Base-by-base conservation (phyloP, 2,888 invertebrate genomes). In the Apotomis capreana region DNA sequence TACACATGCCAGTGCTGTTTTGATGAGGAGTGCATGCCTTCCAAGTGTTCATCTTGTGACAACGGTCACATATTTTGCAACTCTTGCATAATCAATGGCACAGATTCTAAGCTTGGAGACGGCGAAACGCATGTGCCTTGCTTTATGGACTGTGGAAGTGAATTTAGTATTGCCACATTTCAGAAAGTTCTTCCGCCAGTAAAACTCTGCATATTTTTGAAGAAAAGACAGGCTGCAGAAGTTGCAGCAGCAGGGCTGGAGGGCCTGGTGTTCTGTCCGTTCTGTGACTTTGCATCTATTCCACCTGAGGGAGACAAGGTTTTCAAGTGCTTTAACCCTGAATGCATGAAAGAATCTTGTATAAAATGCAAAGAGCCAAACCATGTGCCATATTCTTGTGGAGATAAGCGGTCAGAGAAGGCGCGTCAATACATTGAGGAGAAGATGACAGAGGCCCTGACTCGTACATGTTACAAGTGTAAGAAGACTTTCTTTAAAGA, bases 341-440 rank as follows among this genome's bases (percentile, higher is more conserved):
- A 59, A 12, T 59, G 59, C 59, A 59, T 59, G 59, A 59, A 59
- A 26, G 59, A 59, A 40, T 59, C 59, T 59, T 59, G 59, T 37
- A 59, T 59, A 8, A 40, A 13, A 12, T 59, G 59, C 13, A 59
- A 59, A 8, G 59, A 59, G 13, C 59, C 59, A 36, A 59, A 59
- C 8, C 59, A 59, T 13, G n/a, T 59, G 40, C 59, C 59, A 40
- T 59, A 8, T 6, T 40, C 4, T 10, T 59, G 59, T 5, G 59
- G 59, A 10, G 59, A 59, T 4, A 40, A 59, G 26, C 26, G 26
- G 13, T 37, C 3, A 10, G 40, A 59, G 6, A 59, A 13, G n/a
- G 59, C 59, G 40, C 26, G 59, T 26, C 40, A 40, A 26, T 59
- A 59, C 40, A 40, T 59, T 13, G 59, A 59, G 59, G 59, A 59